Conservation (phyloP, 2,888 invertebrate genomes). For the Venustoraphidia nigricollis region DNA sequence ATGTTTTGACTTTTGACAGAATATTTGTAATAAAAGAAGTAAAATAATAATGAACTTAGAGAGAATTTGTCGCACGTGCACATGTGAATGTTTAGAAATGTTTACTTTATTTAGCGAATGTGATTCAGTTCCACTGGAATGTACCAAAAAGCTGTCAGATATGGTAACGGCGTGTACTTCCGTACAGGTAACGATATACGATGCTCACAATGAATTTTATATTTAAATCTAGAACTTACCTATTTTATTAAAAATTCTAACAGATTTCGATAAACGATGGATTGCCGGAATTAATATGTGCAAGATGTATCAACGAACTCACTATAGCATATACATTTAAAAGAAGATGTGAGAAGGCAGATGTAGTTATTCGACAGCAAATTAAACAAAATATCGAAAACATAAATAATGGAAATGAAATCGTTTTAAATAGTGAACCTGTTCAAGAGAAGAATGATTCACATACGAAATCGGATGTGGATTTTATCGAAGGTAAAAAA, state of each 20-base stretch:
- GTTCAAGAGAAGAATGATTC: background rate
- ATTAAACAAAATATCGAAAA: slow-evolving; percentile 7
- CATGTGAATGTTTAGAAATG: slow-evolving; percentile 22
- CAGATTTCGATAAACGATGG: slow-evolving; percentile 24
- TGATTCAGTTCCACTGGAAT: slow-evolving; percentile 14
- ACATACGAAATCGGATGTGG: background rate
- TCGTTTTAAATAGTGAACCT: background rate
- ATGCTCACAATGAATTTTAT: too few species aligned
- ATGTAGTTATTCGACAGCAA: slow-evolving; percentile 21
- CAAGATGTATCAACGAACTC: slow-evolving; percentile 24
- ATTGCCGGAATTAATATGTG: slow-evolving; percentile 24
- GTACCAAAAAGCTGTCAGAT: slow-evolving; percentile 22
- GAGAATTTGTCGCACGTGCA: slow-evolving; percentile 27
- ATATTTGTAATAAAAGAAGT: too few species aligned
- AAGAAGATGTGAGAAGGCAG: slow-evolving; percentile 26
- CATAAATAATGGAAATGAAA: background rate
- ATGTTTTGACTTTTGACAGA: too few species aligned
- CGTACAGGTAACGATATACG: slow-evolving; percentile 21
- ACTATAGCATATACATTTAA: slow-evolving; percentile 25
- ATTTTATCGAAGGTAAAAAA: too few species aligned
- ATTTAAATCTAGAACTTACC: background rate
- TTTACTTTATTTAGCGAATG: slow-evolving; percentile 24
- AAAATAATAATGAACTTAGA: slow-evolving; percentile 14
- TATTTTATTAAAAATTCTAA: slow-evolving; percentile 7
- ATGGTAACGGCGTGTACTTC: slow-evolving; percentile 28